A percentile compares a stretch with the other conserved stretches of the same genome.
Conservation (phyloP, 2,888 invertebrate species). For the Rugalucina vietnamica region DNA sequence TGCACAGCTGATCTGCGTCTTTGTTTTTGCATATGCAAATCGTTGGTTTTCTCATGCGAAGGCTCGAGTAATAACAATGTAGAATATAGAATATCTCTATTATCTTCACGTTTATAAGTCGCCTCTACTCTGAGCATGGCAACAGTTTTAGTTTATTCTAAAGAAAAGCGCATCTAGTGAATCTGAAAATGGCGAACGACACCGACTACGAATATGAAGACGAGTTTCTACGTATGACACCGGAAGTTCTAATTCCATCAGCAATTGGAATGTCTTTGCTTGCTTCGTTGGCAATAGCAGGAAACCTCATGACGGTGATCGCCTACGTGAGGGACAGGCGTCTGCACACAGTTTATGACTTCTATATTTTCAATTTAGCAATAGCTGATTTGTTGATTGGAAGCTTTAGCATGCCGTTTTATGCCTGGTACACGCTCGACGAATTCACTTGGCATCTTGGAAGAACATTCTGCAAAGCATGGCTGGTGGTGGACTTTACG, state of each 20-base stretch:
- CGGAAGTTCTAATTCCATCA: constrained; percentile 32
- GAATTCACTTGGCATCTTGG: constrained; percentile 70
- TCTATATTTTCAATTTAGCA: constrained; percentile 71
- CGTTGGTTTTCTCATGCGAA: too few species aligned
- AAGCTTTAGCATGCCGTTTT: constrained; percentile 68
- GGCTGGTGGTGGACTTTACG: constrained; percentile 66
- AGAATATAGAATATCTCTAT: too few species aligned
- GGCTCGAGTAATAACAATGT: too few species aligned
- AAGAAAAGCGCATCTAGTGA: too few species aligned
- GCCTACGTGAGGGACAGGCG: constrained; percentile 67
- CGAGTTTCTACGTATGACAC: constrained; percentile 40
- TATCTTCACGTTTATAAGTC: too few species aligned
- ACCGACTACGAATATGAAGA: too few species aligned
- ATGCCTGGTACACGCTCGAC: constrained; percentile 67
- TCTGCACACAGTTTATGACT: constrained; percentile 67
- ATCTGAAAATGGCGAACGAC: too few species aligned
- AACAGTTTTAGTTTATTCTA: too few species aligned
- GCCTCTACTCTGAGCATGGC: too few species aligned
- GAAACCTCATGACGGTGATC: constrained; percentile 69
- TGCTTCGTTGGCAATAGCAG: constrained; percentile 60
- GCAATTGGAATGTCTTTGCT: constrained; percentile 55
- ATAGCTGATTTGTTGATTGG: constrained; percentile 68
- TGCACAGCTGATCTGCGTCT: too few species aligned
- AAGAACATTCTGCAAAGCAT: constrained; percentile 68
- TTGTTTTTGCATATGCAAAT: too few species aligned